Conservation (phyloP, 2,888 invertebrate species). For the Dugesia japonica region DNA sequence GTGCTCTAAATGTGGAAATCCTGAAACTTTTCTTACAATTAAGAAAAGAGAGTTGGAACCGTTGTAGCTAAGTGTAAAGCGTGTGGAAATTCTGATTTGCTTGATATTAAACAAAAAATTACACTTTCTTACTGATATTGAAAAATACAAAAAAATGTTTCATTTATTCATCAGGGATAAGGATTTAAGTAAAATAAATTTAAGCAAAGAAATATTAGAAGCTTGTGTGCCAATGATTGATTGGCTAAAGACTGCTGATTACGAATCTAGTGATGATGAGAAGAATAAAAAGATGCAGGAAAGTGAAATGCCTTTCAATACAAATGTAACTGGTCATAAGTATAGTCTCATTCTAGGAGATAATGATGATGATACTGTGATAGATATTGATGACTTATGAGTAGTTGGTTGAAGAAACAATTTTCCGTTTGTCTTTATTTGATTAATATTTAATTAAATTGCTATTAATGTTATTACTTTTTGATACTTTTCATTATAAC, state of each 20-base stretch:
- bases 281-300: neutral
- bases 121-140: too few species aligned
- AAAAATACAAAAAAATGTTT: too few species aligned
- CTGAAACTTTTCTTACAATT: too few species aligned
- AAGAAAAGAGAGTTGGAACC: constrained; percentile 58
- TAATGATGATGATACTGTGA: neutral
- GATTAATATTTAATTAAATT: too few species aligned
- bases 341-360: neutral
- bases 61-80: constrained; percentile 91
- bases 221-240: neutral
- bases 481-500: too few species aligned
- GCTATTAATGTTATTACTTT: too few species aligned
- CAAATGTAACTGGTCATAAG: neutral
- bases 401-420: neutral
- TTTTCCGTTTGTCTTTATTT: neutral
- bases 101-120: constrained; percentile 81
- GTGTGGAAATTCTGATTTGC: constrained; percentile 72
- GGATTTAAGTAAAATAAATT: too few species aligned
- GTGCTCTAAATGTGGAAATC: too few species aligned
- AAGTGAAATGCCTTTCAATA: neutral
- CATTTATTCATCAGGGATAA: too few species aligned
- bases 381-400: constrained; percentile 7
- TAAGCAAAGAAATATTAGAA: neutral
- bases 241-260: neutral
- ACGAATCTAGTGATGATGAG: neutral